phyloP scores from a whole-genome alignment of 1,140 invertebrate genomes.

The Pogonus chalceus region DNA sequence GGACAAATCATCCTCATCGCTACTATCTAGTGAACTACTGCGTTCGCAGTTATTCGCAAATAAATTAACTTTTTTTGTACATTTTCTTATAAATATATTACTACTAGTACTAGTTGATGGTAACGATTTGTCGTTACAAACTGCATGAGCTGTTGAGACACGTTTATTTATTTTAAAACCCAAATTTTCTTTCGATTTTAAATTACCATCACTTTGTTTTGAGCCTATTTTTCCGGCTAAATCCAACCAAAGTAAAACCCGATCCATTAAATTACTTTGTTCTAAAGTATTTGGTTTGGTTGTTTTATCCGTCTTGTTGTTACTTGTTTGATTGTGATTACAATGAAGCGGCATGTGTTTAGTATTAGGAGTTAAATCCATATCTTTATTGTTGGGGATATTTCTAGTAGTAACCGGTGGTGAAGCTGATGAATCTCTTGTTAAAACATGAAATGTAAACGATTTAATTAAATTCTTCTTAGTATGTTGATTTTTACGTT shows the following conservation, averaged over 20 bases:
- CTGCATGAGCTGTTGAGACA: background rate
- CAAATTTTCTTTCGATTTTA: too few relatives aligned
- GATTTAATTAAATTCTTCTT: background rate
- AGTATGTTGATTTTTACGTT: background rate
- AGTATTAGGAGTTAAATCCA: background rate
- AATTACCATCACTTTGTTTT: too few relatives aligned
- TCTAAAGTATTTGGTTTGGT: too few relatives aligned
- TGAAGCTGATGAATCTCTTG: background rate
- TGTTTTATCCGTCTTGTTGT: background rate
- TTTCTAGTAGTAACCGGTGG: background rate
- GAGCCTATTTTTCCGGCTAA: slow-evolving; percentile 31
- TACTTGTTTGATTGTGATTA: background rate
- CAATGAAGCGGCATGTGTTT: background rate
- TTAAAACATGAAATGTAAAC: background rate
- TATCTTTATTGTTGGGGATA: background rate
- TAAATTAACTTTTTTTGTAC: background rate
- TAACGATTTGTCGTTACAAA: background rate
- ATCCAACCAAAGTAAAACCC: slow-evolving; percentile 42
- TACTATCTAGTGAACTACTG: background rate
- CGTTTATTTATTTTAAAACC: slow-evolving; percentile 1
- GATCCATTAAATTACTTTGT: slow-evolving; percentile 31
- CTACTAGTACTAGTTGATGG: background rate
- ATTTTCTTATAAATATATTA: background rate
- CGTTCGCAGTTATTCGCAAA: background rate
- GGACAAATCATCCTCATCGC: background rate